These are phyloP conservation scores for Squalus acanthias DNA, from an alignment of 2,797 vertebrate species.

Conservation along the genomic window DNA sequence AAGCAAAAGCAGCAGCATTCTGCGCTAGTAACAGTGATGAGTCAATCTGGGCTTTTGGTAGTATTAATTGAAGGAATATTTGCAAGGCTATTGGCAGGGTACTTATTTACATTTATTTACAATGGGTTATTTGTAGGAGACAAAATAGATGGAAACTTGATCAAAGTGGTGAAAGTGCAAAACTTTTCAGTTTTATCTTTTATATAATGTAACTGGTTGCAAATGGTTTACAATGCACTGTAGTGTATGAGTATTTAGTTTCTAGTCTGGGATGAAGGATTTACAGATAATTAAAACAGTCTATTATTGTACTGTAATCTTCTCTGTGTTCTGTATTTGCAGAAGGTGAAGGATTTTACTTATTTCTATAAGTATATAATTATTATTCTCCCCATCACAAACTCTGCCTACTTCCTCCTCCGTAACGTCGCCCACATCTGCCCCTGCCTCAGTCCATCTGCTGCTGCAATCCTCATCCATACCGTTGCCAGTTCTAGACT, in stretches of 20 bases:
- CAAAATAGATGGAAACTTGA: neutral
- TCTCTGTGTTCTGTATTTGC: neutral
- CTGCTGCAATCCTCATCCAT: neutral
- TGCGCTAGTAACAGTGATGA: neutral
- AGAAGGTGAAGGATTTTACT: neutral
- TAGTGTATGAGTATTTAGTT: neutral
- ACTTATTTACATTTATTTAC: neutral
- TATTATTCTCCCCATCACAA: neutral
- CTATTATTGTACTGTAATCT: neutral
- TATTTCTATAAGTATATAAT: neutral
- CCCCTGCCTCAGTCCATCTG: neutral
- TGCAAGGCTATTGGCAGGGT: neutral
- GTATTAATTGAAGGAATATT: neutral
- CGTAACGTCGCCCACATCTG: neutral
- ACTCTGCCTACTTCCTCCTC: neutral
- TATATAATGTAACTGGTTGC: neutral
- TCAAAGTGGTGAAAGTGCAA: neutral
- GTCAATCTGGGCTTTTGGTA: neutral
- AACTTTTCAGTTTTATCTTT: neutral
- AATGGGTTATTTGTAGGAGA: neutral
- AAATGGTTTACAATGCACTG: neutral
- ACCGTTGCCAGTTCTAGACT: neutral
- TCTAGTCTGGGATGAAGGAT: neutral
- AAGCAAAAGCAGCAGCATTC: conserved; percentile 1
- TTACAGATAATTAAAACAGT: neutral